A percentile compares a stretch with the other conserved stretches of the same genome.
Conservation (phyloP, 1,140 invertebrate species). For the Bombus waltoni region DNA sequence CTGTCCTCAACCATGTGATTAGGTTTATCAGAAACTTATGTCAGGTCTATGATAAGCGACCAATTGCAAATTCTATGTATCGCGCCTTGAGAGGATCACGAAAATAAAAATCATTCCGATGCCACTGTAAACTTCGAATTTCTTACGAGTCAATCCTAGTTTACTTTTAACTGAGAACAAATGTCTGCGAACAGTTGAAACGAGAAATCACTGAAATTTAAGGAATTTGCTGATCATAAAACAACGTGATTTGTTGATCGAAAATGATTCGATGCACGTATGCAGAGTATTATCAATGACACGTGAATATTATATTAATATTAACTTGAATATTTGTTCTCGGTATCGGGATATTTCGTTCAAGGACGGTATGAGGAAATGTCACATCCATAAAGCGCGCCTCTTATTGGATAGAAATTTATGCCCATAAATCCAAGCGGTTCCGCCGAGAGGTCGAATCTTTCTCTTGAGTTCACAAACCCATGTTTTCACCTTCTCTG, state of each 20-base stretch:
- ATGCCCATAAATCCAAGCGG: slow-evolving; percentile 76
- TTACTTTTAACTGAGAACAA: neutral
- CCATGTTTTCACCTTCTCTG: slow-evolving; percentile 44
- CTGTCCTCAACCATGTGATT: slow-evolving; percentile 33
- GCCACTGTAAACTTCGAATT: neutral
- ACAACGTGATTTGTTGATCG: too few relatives aligned
- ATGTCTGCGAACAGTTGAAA: too few relatives aligned
- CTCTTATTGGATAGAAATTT: slow-evolving; percentile 78
- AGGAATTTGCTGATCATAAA: too few relatives aligned
- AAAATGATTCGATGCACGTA: too few relatives aligned
- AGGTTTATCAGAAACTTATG: slow-evolving; percentile 50
- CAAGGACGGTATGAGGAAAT: neutral
- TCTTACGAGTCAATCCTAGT: neutral
- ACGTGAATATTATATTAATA: too few relatives aligned
- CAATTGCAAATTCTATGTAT: neutral
- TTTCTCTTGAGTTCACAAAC: slow-evolving; percentile 71
- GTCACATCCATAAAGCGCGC: slow-evolving; percentile 43
- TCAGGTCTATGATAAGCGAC: neutral
- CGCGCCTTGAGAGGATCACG: neutral
- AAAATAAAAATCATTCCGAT: too few relatives aligned
- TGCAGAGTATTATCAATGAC: too few relatives aligned
- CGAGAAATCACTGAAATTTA: too few relatives aligned
- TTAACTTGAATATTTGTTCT: neutral
- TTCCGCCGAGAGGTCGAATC: slow-evolving; percentile 74
- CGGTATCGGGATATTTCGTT: neutral